Evolutionary conservation across 1,140 invertebrate species (phyloP), one percentile per base, ranked within the genome.

Genomic region (Teleogryllus occipitalis): DNA sequence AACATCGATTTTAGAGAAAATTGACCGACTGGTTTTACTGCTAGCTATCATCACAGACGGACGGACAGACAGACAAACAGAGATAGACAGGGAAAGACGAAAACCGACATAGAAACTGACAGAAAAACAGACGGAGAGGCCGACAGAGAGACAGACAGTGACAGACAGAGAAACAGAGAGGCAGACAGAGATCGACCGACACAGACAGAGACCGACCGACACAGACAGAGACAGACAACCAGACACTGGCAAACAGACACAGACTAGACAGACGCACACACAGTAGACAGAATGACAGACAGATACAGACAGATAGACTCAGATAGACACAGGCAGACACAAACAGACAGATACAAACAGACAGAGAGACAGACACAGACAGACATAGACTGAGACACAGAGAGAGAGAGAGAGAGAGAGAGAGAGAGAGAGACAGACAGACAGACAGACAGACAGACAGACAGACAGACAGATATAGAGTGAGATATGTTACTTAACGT

Each of bases 61-160:
- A 77, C 22, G 76, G 22, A 81, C 79, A 74, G 73, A 8, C 21
- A 10, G 77, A 81, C 3, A 81, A 39, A 79, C 74, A 81, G 80
- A 81, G 7, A 65, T 49, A 81, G 46, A 75, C 47, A 80, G 49
- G 22, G 0, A 54, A 27, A 76, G 81, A 72, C 14, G 6, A 3
- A 72, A 6, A 72, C n/a, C 1, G 65, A 72, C n/a, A 72, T 3
- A 72, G 14, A 72, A 6, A 72, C 65, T 3, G n/a, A 72, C n/a
- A 72, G 1, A 72, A 6, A 72, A 6, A n/a, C n/a, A 72, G n/a
- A 72, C n/a, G 6, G 1, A 72, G 14, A 72, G 65, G 6, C 14
- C 1, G n/a, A 72, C 65, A 15, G 2, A 72, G n/a, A n/a, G 14
- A 72, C 14, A 72, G 14, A 72, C 27, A 39, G 27, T 3, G 65